These are phyloP conservation scores for Scolanthus callimorphus DNA, from an alignment of 92 coral and sea anemone species.

Conservation along the genomic window DNA sequence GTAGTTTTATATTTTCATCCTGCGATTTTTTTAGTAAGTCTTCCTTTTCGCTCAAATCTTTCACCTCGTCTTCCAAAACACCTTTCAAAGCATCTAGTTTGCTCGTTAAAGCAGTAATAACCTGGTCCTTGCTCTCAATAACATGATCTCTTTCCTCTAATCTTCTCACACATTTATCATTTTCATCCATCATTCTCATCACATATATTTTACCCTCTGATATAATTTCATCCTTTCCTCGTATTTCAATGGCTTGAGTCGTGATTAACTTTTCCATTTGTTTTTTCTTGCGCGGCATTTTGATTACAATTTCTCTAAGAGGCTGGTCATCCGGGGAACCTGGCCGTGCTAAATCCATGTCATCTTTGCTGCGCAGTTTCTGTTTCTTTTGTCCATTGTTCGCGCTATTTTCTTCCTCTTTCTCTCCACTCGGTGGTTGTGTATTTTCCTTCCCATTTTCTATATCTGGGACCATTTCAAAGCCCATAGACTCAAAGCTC, in stretches of 20 bases:
- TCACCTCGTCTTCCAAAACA: constrained; percentile 19
- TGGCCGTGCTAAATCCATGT: constrained; percentile 14
- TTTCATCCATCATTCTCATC: constrained; percentile 29
- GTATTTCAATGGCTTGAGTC: constrained; percentile 44
- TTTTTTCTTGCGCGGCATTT: constrained; percentile 54
- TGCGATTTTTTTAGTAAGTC: constrained; percentile 32
- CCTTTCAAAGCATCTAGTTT: constrained; percentile 19
- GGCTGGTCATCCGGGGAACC: constrained; percentile 6
- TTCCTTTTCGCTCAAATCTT: constrained; percentile 38
- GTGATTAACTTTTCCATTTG: constrained; percentile 43
- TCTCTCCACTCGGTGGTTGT: too few species aligned
- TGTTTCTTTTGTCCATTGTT: too few species aligned
- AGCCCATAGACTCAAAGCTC: too few species aligned
- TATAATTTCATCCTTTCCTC: constrained; percentile 51
- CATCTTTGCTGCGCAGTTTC: constrained; percentile 22
- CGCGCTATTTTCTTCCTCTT: too few species aligned
- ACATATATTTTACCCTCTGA: constrained; percentile 33
- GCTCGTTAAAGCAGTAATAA: constrained; percentile 29
- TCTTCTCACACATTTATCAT: constrained; percentile 19
- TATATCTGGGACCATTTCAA: too few species aligned
- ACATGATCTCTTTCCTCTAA: constrained; percentile 58
- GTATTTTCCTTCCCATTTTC: too few species aligned
- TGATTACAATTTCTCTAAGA: constrained; percentile 13
- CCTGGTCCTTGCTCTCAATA: constrained; percentile 45
- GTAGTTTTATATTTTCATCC: constrained; percentile 16